Percentiles rank a stretch among this genome's conserved stretches.
Conservation (phyloP, 2,888 invertebrate genomes). For the Calliphora vomitoria region DNA sequence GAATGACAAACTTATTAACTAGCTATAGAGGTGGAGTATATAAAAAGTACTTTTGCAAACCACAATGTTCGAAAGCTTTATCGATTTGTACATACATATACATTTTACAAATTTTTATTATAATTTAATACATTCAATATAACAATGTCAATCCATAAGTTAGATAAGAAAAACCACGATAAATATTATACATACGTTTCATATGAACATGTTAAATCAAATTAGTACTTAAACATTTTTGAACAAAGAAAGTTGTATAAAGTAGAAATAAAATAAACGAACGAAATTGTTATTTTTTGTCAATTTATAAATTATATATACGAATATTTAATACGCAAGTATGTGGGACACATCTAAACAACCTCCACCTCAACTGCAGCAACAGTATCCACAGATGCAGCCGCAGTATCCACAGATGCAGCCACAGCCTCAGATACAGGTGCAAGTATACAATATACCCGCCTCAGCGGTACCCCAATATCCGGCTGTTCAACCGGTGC, state of each 20-base stretch:
- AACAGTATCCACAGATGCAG: background rate
- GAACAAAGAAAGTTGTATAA: background rate
- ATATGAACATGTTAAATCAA: slow-evolving; percentile 3
- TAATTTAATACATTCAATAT: background rate
- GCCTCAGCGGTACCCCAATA: slow-evolving; percentile 33
- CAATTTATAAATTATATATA: background rate
- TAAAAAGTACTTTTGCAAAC: background rate
- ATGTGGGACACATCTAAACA: slow-evolving; percentile 44
- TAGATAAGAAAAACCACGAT: slow-evolving; percentile 16
- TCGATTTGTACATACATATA: background rate
- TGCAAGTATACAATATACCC: slow-evolving; percentile 47
- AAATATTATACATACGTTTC: background rate
- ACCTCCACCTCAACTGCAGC: background rate
- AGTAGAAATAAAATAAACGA: background rate
- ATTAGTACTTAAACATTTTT: slow-evolving; percentile 27
- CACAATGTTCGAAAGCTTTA: background rate
- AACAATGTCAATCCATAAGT: no score
- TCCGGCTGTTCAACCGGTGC: slow-evolving; percentile 40
- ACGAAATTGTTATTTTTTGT: background rate
- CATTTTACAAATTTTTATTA: background rate
- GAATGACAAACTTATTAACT: no score
- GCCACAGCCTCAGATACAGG: background rate
- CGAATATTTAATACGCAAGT: background rate
- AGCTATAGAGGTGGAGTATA: no score
- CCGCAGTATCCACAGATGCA: background rate